Evolutionary conservation across 1,140 invertebrate genomes (phyloP).

Genomic region (Heliconius himera): DNA sequence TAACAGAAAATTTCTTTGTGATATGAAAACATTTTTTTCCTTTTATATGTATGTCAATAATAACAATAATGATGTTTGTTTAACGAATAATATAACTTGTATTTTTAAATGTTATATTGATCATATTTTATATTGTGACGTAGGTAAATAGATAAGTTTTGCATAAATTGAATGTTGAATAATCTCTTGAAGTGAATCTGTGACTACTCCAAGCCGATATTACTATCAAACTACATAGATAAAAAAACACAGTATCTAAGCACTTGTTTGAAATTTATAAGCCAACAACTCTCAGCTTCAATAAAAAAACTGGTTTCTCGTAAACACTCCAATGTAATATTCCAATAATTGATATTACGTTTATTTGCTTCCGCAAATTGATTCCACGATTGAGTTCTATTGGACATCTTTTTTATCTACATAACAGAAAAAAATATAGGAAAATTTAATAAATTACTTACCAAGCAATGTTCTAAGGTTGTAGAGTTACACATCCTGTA

Average conservation of each 20-base stretch:
- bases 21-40: no score
- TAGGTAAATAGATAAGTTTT: background rate
- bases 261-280: background rate
- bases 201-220: no score
- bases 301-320: background rate
- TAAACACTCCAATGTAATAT: constrained; percentile 20
- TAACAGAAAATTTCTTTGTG: background rate
- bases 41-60: no score
- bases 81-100: no score
- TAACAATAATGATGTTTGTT: no score
- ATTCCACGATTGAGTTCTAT: constrained; percentile 18
- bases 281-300: background rate
- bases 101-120: no score
- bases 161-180: background rate
- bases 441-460: constrained; percentile 73
- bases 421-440: constrained; percentile 14
- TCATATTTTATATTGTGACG: no score
- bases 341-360: constrained; percentile 27
- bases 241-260: background rate
- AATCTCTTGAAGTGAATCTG: background rate
- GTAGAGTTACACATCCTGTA: constrained; percentile 95
- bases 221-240: background rate
- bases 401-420: background rate
- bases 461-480: constrained; percentile 93
- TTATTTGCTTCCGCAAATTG: constrained; percentile 25